These are phyloP conservation scores for Heliconius aoede DNA, from an alignment of 2,888 invertebrate genomes.

Conservation along the genomic window DNA sequence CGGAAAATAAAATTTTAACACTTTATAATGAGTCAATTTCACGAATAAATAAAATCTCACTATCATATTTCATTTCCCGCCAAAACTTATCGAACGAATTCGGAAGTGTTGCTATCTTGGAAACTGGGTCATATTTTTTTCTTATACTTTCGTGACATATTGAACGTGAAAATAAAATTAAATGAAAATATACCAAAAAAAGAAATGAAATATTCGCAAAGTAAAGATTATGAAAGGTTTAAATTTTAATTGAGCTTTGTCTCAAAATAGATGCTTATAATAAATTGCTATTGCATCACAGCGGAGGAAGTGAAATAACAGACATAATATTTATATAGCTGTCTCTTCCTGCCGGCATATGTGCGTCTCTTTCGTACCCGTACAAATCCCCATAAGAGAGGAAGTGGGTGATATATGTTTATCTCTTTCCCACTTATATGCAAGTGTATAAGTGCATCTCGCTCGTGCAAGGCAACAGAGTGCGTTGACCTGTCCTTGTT, in stretches of 20 bases:
- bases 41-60: background rate
- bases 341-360: conserved; percentile 67
- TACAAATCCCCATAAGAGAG: conserved; percentile 60
- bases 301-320: conserved; percentile 82
- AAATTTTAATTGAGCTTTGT: conserved; percentile 72
- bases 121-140: conserved; percentile 23
- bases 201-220: conserved; percentile 18
- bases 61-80: conserved; percentile 40
- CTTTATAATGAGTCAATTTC: background rate
- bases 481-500: conserved; percentile 84
- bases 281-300: conserved; percentile 81
- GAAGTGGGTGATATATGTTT: conserved; percentile 57
- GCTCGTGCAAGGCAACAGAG: conserved; percentile 81
- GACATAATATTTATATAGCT: conserved; percentile 82
- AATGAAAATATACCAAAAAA: conserved; percentile 6
- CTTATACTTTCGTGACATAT: background rate
- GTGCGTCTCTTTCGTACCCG: conserved; percentile 73
- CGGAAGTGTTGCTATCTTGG: conserved; percentile 22
- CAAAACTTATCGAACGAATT: conserved; percentile 37
- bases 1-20: background rate
- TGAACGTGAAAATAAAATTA: background rate
- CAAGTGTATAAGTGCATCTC: conserved; percentile 60
- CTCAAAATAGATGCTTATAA: conserved; percentile 75
- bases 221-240: conserved; percentile 51
- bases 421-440: conserved; percentile 58